Base-by-base conservation (phyloP, 2,888 invertebrate genomes). In the Oscheius sp. region DNA sequence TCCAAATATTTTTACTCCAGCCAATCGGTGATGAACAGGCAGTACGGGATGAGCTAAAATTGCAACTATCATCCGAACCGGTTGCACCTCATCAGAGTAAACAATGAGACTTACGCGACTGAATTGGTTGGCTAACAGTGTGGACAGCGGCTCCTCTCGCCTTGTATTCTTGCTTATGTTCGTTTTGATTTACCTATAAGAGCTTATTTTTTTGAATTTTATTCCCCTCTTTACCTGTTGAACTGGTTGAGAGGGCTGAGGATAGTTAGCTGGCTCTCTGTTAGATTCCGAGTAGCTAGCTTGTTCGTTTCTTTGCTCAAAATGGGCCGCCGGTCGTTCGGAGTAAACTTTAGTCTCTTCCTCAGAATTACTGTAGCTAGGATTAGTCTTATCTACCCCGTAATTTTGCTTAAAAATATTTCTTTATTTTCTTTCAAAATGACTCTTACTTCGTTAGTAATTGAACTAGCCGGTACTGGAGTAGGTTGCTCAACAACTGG, bases 61-160 rank as follows among this genome's bases (percentile, higher is more conserved):
- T 14, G 12, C 5, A 12, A 12, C n/a, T 17, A 41, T 41, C 41
- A 41, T 17, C 41, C 2, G 41, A 12, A 41, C 41, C 41, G n/a
- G 12, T 12, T 41, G 5, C 20, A 41, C 41, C 41, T 41, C 41
- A 41, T 3, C 26, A 50, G 28, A 14, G 14, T 12, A 47, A 47
- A 24, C 14, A 45, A 24, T 22, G 22, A 47, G 20, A 54, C 54
- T 54, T 22, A 54, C 54, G 54, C 4, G 41, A 36, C 20, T 32
- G 54, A 33, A 54, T 9, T 9, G 54, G 54, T 22, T 22, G 32
- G 17, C 22, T 32, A 20, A 22, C 32, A 32, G 32, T 17, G 20
- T 54, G 54, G n/a, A 20, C 12, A 20, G 54, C 20, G 20, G 54
- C 20, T n/a, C n/a, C 54, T 33, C 54, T 54, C 6, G 54, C 54